A percentile compares a stretch with the other conserved stretches of the same genome.
phyloP scores from a whole-genome alignment of 2,113 vertebrate species.

The Passer montanus region DNA sequence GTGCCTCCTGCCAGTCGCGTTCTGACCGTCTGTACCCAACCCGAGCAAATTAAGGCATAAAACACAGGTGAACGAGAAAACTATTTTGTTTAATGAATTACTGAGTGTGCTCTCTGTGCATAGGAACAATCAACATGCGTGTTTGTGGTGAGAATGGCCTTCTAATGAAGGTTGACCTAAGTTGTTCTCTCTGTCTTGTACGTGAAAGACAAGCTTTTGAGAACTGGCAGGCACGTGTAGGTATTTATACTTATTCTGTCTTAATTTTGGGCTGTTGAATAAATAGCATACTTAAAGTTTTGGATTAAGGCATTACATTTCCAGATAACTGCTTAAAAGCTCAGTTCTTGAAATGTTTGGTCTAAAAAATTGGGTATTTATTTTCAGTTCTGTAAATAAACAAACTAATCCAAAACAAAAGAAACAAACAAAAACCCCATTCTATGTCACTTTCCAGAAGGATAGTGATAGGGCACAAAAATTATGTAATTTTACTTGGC shows the following conservation, averaged over 20 bases:
- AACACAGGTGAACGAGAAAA: not conserved
- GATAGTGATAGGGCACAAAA: not conserved
- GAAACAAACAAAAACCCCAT: accelerated
- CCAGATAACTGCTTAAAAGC: not conserved
- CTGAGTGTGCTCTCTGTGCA: not conserved
- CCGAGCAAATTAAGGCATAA: not conserved
- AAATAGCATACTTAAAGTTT: not conserved
- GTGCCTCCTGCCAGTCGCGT: not conserved
- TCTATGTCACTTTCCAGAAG: not conserved
- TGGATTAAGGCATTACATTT: not conserved
- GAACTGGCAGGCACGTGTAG: not conserved
- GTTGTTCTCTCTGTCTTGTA: not conserved
- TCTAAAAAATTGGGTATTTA: not conserved
- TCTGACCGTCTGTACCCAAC: not conserved
- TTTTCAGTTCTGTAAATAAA: not conserved
- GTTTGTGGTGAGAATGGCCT: not conserved
- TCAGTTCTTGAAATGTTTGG: not conserved
- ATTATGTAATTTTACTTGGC: not conserved
- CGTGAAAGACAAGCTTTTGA: not conserved
- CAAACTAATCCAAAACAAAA: not conserved
- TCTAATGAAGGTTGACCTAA: not conserved
- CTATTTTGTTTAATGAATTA: not conserved
- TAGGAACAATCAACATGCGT: not conserved
- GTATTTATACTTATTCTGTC: not conserved
- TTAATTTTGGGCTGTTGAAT: not conserved